phyloP scores from a whole-genome alignment of 2,113 vertebrate genomes.

The Anser cygnoides region DNA sequence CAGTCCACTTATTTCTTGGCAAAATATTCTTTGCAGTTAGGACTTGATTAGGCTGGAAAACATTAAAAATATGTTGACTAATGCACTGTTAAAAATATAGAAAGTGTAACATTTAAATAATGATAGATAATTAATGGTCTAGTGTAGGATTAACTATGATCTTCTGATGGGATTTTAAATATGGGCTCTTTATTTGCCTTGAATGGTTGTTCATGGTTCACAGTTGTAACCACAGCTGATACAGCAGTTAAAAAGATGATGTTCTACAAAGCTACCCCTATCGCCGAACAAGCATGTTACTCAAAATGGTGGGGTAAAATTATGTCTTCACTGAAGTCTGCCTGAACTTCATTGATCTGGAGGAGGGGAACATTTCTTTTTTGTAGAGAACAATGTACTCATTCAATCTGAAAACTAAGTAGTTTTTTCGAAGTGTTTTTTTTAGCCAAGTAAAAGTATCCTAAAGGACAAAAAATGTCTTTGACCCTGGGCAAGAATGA shows the following conservation, averaged over 20 bases:
- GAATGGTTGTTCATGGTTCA: background rate
- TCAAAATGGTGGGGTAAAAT: background rate
- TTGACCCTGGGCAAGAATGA: background rate
- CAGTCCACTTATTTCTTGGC: background rate
- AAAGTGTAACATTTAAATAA: background rate
- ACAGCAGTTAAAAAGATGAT: background rate
- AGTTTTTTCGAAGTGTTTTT: background rate
- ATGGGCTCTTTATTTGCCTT: background rate
- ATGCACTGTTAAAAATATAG: background rate
- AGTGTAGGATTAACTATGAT: background rate
- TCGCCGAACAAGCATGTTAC: background rate
- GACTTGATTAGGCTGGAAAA: background rate
- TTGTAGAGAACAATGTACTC: background rate
- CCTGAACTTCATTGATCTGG: background rate
- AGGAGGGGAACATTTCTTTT: background rate
- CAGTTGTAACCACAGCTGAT: background rate
- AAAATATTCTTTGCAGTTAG: background rate
- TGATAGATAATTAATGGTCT: background rate
- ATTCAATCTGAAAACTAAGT: background rate
- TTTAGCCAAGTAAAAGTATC: background rate
- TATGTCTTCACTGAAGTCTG: background rate
- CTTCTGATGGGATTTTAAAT: background rate
- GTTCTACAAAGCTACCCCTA: background rate
- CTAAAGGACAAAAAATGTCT: background rate
- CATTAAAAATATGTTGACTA: conserved; percentile 2